Evolutionary conservation across 1,140 invertebrate genomes (phyloP).

Genomic region (Gonioctena quinquepunctata): DNA sequence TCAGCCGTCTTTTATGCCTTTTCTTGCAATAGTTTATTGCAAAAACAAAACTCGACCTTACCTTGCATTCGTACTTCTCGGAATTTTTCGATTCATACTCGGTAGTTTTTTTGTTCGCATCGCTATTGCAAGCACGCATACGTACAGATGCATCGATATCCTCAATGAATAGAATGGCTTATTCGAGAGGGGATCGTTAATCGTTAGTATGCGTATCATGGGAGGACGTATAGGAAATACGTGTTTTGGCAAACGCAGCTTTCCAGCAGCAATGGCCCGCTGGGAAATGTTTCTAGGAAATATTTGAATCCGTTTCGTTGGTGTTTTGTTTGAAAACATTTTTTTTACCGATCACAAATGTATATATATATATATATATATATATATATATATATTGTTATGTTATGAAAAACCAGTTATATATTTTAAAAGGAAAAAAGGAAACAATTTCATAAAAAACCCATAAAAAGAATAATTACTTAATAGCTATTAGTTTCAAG

Average conservation of each 20-base stretch:
- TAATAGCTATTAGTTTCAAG: no score
- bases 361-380: no score
- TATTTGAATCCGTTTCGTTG: no score
- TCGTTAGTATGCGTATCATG: background rate
- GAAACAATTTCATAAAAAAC: no score
- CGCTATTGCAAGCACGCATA: background rate
- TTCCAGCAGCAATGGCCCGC: no score
- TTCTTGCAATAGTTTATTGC: background rate
- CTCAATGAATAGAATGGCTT: background rate
- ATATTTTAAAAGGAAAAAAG: no score
- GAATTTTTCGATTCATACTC: background rate
- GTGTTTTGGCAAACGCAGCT: background rate
- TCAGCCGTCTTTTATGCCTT: background rate
- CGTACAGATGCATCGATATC: background rate
- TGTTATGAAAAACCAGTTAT: no score
- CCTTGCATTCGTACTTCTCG: background rate
- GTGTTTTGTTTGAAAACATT: no score
- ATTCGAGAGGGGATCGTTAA: background rate
- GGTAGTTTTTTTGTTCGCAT: background rate
- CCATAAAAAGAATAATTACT: no score
- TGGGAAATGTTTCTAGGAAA: no score
- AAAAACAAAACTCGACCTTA: background rate
- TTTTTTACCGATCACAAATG: no score
- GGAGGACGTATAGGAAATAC: background rate
- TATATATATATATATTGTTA: no score